These are phyloP conservation scores for Corythoichthys haematopterus DNA, from an alignment of 2,113 vertebrate species.

Conservation along the genomic window DNA sequence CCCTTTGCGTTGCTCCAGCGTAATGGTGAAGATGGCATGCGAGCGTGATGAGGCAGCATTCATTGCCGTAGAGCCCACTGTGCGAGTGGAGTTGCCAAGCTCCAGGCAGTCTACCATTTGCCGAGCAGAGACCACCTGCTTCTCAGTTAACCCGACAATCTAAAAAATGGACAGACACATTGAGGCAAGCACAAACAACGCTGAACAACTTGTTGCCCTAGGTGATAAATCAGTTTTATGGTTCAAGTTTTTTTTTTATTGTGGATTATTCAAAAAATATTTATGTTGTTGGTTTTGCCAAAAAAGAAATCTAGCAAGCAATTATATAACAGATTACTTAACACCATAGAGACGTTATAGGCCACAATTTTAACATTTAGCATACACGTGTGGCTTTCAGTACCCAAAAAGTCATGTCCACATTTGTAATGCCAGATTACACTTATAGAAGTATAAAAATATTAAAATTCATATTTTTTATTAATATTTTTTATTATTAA, in stretches of 20 bases:
- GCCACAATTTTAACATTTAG: not conserved
- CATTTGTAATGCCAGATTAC: too few species aligned
- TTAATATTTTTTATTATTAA: too few species aligned
- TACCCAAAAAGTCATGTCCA: too few species aligned
- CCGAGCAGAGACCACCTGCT: constrained; percentile 69
- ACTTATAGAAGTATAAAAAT: too few species aligned
- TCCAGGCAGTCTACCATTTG: constrained; percentile 89
- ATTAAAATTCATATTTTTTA: too few species aligned
- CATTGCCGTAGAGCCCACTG: constrained; percentile 92
- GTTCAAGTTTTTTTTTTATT: too few species aligned
- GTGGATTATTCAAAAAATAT: too few species aligned
- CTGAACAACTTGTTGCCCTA: not conserved
- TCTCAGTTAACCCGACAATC: constrained; percentile 90
- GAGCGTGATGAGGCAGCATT: constrained; percentile 93
- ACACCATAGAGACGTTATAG: too few species aligned
- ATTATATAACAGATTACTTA: too few species aligned
- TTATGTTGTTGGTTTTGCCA: too few species aligned
- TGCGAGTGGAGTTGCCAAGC: constrained; percentile 85
- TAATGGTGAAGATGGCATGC: constrained; percentile 94
- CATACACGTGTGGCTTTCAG: not conserved
- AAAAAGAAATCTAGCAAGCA: too few species aligned
- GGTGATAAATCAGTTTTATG: too few species aligned
- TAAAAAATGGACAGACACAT: constrained; percentile 34
- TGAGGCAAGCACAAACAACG: not conserved
- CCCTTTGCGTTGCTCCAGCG: constrained; percentile 82